These are phyloP conservation scores for Gadopsis bispinosus DNA, from an alignment of 2,797 vertebrate genomes.

Conservation along the genomic window DNA sequence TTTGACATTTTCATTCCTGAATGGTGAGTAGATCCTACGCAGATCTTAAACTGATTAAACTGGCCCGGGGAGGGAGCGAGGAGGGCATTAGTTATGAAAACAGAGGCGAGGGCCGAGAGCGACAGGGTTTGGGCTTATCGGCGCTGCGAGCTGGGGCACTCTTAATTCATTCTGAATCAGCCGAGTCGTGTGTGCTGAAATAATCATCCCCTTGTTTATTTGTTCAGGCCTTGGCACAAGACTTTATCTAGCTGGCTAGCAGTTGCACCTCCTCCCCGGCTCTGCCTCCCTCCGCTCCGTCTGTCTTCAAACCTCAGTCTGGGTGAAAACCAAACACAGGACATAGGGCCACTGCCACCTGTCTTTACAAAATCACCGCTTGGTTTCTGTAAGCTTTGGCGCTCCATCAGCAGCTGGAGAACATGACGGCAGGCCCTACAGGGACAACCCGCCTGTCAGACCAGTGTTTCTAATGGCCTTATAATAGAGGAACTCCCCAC, in stretches of 20 bases:
- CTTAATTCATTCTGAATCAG: constrained; percentile 80
- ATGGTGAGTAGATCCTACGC: constrained; percentile 64
- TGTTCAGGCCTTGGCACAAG: constrained; percentile 72
- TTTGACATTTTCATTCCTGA: constrained; percentile 80
- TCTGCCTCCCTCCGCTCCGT: constrained; percentile 10
- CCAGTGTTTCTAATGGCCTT: constrained; percentile 57
- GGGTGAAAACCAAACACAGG: constrained; percentile 51
- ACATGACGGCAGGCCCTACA: constrained; percentile 48
- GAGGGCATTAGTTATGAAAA: constrained; percentile 85
- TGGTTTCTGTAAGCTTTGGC: constrained; percentile 55
- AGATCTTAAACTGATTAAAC: constrained; percentile 80
- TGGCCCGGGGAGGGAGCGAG: constrained; percentile 47
- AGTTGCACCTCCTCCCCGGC: constrained; percentile 35
- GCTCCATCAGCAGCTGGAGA: constrained; percentile 55
- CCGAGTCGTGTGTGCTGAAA: constrained; percentile 76
- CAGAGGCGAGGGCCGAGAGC: constrained; percentile 69
- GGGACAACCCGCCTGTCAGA: constrained; percentile 67
- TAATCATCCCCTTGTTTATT: constrained; percentile 84
- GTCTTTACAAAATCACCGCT: constrained; percentile 48
- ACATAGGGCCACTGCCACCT: constrained; percentile 64
- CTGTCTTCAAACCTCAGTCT: constrained; percentile 41
- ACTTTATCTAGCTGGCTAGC: constrained; percentile 69
- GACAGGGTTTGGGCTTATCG: constrained; percentile 75
- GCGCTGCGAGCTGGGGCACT: constrained; percentile 62
- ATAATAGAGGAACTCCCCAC: constrained; percentile 46